Evolutionary conservation across 2,113 vertebrate species (phyloP).

Genomic region (Gracilinanus agilis): DNA sequence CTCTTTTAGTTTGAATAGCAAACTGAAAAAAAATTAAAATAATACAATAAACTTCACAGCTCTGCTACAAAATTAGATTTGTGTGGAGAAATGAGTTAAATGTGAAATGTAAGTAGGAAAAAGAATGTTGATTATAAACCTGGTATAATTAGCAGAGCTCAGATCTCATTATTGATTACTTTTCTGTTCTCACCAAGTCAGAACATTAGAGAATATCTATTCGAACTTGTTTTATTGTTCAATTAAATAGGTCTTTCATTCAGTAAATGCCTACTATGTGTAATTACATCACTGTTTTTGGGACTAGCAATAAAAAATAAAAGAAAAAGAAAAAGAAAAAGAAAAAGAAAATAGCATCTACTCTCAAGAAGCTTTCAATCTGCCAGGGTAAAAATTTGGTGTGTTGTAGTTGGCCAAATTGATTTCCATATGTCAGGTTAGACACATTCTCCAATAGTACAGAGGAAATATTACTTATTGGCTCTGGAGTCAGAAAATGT

Average conservation of each 20-base stretch:
- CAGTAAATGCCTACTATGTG: not conserved
- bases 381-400: not conserved
- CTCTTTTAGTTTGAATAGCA: conserved; percentile 45
- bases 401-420: not conserved
- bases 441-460: not conserved
- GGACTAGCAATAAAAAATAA: not conserved
- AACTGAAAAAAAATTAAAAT: conserved; percentile 48
- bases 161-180: conserved; percentile 64
- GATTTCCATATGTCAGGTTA: not conserved
- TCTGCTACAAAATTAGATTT: conserved; percentile 61
- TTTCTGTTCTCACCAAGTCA: conserved; percentile 41
- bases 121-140: conserved; percentile 74
- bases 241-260: conserved; percentile 13
- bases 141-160: conserved; percentile 70
- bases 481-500: not conserved
- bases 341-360: not conserved
- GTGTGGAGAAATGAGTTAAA: conserved; percentile 72
- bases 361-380: not conserved
- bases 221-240: conserved; percentile 78
- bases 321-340: no score
- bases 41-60: conserved; percentile 62
- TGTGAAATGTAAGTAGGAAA: conserved; percentile 72
- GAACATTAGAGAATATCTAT: conserved; percentile 64
- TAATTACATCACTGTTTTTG: not conserved
- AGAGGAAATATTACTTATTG: not conserved